Evolutionary conservation across 2,113 vertebrate genomes (phyloP), one percentile per base, ranked within the genome.

Genomic region (Microtus oregoni): DNA sequence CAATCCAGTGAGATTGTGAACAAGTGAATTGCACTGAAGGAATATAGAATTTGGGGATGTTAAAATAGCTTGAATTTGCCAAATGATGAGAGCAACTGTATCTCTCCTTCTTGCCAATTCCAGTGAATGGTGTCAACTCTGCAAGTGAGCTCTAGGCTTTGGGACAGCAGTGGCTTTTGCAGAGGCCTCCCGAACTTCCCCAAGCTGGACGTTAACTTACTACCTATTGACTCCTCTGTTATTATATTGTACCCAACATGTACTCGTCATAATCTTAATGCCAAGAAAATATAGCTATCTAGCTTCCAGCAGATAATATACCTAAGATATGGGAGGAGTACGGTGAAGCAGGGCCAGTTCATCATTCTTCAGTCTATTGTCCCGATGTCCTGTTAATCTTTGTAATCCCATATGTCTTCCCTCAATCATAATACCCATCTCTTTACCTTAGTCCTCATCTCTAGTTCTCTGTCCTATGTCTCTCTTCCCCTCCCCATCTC

Each of bases 41-140:
- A 97, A 92, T 41, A 7, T 61, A 86, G 73, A 82, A 95, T 94
- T 76, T 88, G 50, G 44, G 90, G 20, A 89, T 83, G 35, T 75
- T 90, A 89, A 96, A 94, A 86, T 95, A 83, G 79, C 91, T 78
- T 87, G 4, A 89, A 61, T 89, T 87, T 85, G 93, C 30, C 55
- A 97, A 89, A 68, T 93, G 67, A 68, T 65, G 44, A 67, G 32
- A 82, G 4, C 32, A 24, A 44, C 10, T 73, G 7, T 88, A 83
- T 47, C 61, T 61, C 4, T 93, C 55, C 15, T 26, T 86, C 10
- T 87, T 90, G 4, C 7, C 32, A 61, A 52, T 86, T 91, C 28
- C 55, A 70, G 65, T 78, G 73, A 44, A 65, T 93, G 24, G 1
- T 90, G 96, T 86, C 15, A 20, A 2, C 12, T 47, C 78, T 77